A percentile compares a stretch with the other conserved stretches of the same genome.
phyloP scores from a whole-genome alignment of 2,888 invertebrate species.

The Dorcus parallelipipedus region DNA sequence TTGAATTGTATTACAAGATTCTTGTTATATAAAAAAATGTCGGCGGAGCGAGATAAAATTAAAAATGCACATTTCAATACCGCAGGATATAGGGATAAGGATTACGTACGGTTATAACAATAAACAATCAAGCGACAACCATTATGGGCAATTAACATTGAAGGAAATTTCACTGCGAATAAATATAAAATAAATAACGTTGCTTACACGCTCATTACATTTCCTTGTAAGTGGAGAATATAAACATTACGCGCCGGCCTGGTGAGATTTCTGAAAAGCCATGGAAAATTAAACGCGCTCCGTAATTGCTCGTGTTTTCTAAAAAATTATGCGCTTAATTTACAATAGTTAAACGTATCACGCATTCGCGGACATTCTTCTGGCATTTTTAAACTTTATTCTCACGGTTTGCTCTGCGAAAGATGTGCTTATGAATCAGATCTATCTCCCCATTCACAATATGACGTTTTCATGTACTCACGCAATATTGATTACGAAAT shows the following conservation, averaged over 20 bases:
- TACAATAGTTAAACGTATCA: constrained; percentile 22
- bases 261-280: constrained; percentile 28
- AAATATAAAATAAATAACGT: constrained; percentile 44
- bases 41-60: constrained; percentile 22
- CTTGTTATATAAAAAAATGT: constrained; percentile 19
- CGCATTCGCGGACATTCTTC: constrained; percentile 17
- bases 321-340: constrained; percentile 27
- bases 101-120: constrained; percentile 30
- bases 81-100: constrained; percentile 21
- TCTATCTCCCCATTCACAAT: no score
- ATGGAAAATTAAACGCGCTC: constrained; percentile 28
- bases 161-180: constrained; percentile 43
- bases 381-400: constrained; percentile 18
- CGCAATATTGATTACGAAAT: no score
- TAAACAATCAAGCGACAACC: constrained; percentile 36
- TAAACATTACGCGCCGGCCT: constrained; percentile 25
- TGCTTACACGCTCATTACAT: constrained; percentile 36
- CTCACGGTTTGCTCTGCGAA: constrained; percentile 14
- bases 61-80: constrained; percentile 28
- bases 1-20: constrained; percentile 20
- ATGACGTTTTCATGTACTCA: no score
- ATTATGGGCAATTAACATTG: constrained; percentile 47
- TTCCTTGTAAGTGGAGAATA: constrained; percentile 35
- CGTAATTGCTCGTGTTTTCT: constrained; percentile 26
- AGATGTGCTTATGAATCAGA: constrained; percentile 5